Evolutionary conservation across 2,797 vertebrate species (phyloP).

Genomic region (Aplochiton taeniatus): DNA sequence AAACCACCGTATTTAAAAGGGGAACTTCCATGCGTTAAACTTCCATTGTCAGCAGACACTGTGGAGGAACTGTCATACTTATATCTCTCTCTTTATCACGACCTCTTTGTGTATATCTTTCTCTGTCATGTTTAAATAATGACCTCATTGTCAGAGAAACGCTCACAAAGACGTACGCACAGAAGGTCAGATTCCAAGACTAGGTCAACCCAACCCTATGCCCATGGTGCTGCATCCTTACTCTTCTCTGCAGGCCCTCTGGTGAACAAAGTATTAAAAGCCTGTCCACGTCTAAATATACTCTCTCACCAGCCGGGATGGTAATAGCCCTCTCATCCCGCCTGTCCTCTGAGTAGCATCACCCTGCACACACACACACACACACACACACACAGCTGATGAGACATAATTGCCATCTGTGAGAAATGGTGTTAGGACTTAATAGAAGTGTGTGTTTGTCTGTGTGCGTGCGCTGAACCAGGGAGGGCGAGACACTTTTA

Average conservation of each 20-base stretch:
- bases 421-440: not conserved
- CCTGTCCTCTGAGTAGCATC: not conserved
- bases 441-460: slow-evolving; percentile 27
- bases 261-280: slow-evolving; percentile 26
- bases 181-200: not conserved
- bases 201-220: not conserved
- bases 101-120: too few relatives aligned
- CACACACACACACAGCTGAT: slow-evolving; percentile 26
- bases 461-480: slow-evolving; percentile 7
- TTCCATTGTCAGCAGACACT: too few relatives aligned
- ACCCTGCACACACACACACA: slow-evolving; percentile 17
- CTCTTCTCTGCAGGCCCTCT: slow-evolving; percentile 15
- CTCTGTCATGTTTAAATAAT: too few relatives aligned
- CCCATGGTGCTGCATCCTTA: slow-evolving; percentile 6
- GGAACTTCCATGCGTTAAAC: too few relatives aligned
- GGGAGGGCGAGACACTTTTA: too few relatives aligned
- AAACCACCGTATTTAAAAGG: too few relatives aligned
- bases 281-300: slow-evolving; percentile 19
- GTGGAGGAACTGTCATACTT: too few relatives aligned
- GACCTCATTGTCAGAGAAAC: not conserved
- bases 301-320: slow-evolving; percentile 14
- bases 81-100: too few relatives aligned
- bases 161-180: not conserved
- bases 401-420: slow-evolving; percentile 46
- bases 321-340: slow-evolving; percentile 22